Conservation (phyloP, 1,140 invertebrate genomes). For the Polypedilum vanderplanki region DNA sequence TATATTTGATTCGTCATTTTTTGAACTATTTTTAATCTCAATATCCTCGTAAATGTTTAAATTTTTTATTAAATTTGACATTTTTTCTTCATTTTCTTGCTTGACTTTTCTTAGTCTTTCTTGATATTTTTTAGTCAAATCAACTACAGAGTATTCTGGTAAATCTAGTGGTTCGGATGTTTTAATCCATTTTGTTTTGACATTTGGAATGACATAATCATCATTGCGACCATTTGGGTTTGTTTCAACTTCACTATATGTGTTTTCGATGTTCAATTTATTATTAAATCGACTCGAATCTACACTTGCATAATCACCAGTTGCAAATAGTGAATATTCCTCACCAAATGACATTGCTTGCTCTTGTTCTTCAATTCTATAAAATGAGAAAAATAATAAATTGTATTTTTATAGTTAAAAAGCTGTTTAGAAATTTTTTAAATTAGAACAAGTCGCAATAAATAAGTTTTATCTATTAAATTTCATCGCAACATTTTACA, state of each 20-base stretch:
- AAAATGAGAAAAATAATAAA: background rate
- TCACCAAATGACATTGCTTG: background rate
- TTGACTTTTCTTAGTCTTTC: background rate
- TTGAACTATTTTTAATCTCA: background rate
- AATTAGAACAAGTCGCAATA: no score
- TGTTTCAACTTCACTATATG: background rate
- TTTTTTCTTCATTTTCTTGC: background rate
- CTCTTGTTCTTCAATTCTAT: slow-evolving; percentile 8
- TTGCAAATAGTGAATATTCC: background rate
- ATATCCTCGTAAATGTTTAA: slow-evolving; percentile 25
- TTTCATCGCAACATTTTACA: background rate
- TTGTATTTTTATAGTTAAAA: no score
- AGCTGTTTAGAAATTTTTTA: no score
- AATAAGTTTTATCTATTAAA: background rate
- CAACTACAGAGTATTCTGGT: background rate
- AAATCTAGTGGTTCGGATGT: background rate
- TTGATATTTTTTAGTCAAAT: background rate
- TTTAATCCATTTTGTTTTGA: background rate
- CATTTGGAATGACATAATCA: background rate
- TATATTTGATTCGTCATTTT: background rate
- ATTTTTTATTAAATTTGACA: background rate
- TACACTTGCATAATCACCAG: background rate
- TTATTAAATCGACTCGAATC: background rate
- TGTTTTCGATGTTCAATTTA: slow-evolving; percentile 9
- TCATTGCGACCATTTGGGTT: background rate